Conservation (phyloP, 2,113 vertebrate genomes). For the Abramis brama region DNA sequence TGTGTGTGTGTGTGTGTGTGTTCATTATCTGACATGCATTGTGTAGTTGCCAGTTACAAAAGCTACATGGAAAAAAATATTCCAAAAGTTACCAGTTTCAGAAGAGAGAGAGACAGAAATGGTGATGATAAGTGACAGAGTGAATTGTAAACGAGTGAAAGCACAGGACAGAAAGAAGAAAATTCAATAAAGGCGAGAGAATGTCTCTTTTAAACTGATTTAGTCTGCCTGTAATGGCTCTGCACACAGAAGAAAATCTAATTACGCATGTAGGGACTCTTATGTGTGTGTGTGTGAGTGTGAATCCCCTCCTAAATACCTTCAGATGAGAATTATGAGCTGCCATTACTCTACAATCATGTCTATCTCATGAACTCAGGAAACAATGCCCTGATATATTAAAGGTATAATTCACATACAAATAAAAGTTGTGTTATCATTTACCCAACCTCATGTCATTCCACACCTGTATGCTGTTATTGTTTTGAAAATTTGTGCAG, state of each 20-base stretch:
- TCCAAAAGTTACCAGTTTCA: conserved; percentile 31
- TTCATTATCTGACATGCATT: background rate
- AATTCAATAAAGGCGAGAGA: conserved; percentile 48
- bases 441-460: background rate
- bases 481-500: background rate
- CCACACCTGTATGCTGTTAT: background rate
- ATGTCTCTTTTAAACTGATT: conserved; percentile 46
- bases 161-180: conserved; percentile 24
- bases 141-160: conserved; percentile 23
- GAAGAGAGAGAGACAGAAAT: conserved; percentile 8
- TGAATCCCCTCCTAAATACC: conserved; percentile 22
- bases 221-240: conserved; percentile 37
- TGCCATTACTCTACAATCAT: background rate
- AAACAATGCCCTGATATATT: background rate
- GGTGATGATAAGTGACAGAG: conserved; percentile 26
- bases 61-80: conserved; percentile 78
- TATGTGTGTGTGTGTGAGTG: background rate
- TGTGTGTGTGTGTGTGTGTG: too few species aligned
- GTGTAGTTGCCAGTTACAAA: background rate
- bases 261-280: conserved; percentile 32
- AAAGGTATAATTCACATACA: background rate
- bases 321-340: background rate
- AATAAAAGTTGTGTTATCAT: background rate
- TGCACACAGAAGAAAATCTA: conserved; percentile 36
- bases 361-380: background rate